Evolutionary conservation across 2,797 vertebrate genomes (phyloP).

Genomic region (Onychomys leucogaster): DNA sequence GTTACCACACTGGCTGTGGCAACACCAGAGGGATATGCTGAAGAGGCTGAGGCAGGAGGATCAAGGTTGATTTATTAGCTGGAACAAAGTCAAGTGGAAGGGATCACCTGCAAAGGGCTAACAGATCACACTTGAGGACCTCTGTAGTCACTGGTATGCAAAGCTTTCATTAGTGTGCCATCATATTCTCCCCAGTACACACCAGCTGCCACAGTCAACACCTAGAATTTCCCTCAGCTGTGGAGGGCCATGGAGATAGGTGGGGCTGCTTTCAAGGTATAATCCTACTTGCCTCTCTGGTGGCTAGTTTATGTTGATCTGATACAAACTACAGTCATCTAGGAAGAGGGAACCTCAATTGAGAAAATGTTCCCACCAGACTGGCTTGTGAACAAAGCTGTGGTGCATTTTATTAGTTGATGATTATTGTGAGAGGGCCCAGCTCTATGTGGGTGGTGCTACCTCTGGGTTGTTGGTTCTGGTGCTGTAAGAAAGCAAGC

Average conservation of each 20-base stretch:
- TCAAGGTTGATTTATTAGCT: background rate
- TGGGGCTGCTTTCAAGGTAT: background rate
- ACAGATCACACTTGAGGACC: fast-evolving
- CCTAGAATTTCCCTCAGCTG: background rate
- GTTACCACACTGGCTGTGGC: background rate
- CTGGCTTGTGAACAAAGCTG: background rate
- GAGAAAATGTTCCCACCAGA: too few relatives aligned
- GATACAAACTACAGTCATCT: background rate
- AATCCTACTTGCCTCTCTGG: background rate
- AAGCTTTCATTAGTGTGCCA: background rate
- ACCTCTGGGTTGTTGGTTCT: background rate
- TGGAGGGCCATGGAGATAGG: background rate
- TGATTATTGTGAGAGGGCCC: background rate
- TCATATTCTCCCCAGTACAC: fast-evolving
- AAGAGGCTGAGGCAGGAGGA: background rate
- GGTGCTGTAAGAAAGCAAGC: background rate
- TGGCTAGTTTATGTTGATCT: background rate
- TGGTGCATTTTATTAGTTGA: background rate
- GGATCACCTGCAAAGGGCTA: background rate
- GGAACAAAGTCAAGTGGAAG: background rate
- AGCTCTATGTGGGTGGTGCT: background rate
- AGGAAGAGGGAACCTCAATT: background rate
- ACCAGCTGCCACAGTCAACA: background rate
- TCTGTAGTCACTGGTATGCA: fast-evolving
- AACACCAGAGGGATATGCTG: background rate